phyloP scores from a whole-genome alignment of 2,113 vertebrate species.

The Tapirus terrestris region DNA sequence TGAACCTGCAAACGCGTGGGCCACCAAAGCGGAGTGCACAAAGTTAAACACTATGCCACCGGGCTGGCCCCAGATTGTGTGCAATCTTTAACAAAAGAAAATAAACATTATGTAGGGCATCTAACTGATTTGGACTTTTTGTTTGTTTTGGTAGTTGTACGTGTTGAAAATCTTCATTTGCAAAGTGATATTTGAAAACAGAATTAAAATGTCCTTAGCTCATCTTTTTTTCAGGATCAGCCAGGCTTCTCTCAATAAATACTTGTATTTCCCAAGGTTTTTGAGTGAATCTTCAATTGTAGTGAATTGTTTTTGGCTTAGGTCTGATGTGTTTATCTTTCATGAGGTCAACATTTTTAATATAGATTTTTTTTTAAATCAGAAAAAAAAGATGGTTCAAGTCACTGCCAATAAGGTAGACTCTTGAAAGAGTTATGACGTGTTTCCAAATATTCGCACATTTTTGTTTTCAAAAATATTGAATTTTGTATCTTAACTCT shows the following conservation, averaged over 20 bases:
- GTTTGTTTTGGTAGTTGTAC: not conserved
- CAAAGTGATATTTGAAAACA: not conserved
- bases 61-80: not conserved
- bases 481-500: not conserved
- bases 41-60: too few species aligned
- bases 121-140: not conserved
- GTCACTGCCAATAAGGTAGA: not conserved
- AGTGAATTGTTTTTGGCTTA: not conserved
- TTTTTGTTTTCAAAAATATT: not conserved
- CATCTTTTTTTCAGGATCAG: not conserved
- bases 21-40: too few species aligned
- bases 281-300: not conserved
- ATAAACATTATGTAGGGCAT: not conserved
- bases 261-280: not conserved
- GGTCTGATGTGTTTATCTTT: not conserved
- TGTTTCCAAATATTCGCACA: not conserved
- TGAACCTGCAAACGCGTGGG: too few species aligned
- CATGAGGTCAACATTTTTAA: not conserved
- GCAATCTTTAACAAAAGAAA: not conserved
- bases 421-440: not conserved
- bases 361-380: not conserved
- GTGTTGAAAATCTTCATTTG: not conserved
- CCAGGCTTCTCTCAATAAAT: not conserved
- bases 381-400: not conserved
- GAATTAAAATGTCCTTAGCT: not conserved